Evolutionary conservation across 1,140 invertebrate genomes (phyloP).

Genomic region (Bicyclus anynana): DNA sequence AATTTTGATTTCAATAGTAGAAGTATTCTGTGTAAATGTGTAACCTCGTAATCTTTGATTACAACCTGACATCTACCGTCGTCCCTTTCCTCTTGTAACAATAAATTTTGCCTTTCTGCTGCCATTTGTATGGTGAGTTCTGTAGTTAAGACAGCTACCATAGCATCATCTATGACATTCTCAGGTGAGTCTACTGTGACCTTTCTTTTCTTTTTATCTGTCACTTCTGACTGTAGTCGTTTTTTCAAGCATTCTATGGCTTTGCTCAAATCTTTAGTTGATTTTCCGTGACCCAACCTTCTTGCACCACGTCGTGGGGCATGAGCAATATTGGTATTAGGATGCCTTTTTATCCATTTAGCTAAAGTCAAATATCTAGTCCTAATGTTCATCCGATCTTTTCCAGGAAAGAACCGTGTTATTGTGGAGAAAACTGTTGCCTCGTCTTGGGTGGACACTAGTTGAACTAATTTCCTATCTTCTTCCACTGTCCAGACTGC

Average conservation of each 20-base stretch:
- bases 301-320: conserved; percentile 58
- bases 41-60: conserved; percentile 9
- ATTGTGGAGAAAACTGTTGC: conserved; percentile 47
- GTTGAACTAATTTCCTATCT: conserved; percentile 55
- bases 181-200: conserved; percentile 45
- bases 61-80: not conserved
- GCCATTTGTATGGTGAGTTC: conserved; percentile 40
- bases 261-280: conserved; percentile 43
- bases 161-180: conserved; percentile 56
- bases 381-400: conserved; percentile 50
- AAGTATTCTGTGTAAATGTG: conserved; percentile 45
- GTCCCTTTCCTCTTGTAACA: conserved; percentile 12
- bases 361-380: conserved; percentile 50
- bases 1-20: conserved; percentile 49
- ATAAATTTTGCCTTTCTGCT: conserved; percentile 10
- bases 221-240: conserved; percentile 50
- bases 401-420: conserved; percentile 52
- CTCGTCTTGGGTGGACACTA: conserved; percentile 54
- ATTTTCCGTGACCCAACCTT: conserved; percentile 45
- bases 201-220: conserved; percentile 40
- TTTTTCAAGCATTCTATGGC: conserved; percentile 55
- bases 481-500: conserved; percentile 60
- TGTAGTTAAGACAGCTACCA: conserved; percentile 46
- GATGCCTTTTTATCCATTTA: conserved; percentile 60
- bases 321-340: conserved; percentile 45